Conservation (phyloP, 1,140 invertebrate species). For the Gonioctena quinquepunctata region DNA sequence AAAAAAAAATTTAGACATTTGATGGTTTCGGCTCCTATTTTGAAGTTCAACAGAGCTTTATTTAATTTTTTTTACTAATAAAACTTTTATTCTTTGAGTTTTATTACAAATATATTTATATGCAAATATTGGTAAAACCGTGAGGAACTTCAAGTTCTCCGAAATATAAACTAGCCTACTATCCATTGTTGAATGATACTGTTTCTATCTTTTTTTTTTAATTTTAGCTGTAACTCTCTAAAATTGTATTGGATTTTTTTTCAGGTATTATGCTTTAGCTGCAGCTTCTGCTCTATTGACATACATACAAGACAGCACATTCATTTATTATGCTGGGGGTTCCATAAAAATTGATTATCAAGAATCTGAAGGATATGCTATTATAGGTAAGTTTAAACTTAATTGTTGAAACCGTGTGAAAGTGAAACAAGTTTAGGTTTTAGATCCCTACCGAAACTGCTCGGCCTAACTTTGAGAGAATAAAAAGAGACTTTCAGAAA, state of each 20-base stretch:
- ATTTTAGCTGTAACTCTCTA: background rate
- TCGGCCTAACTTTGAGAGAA: no score
- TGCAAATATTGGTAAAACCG: no score
- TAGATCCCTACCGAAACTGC: no score
- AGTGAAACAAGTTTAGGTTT: no score
- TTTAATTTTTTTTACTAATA: no score
- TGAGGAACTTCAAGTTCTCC: background rate
- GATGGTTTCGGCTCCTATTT: no score
- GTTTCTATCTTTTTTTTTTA: background rate
- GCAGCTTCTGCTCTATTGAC: conserved; percentile 79
- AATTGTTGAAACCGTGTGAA: no score
- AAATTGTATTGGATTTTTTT: background rate
- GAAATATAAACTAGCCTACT: background rate
- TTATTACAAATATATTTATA: no score
- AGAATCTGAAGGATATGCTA: conserved; percentile 78
- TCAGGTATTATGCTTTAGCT: conserved; percentile 77
- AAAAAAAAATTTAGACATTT: no score
- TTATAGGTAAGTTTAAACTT: conserved; percentile 80
- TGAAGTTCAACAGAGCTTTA: no score
- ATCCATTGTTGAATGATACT: background rate
- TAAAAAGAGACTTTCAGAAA: no score
- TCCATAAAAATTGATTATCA: conserved; percentile 83
- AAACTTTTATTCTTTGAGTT: no score
- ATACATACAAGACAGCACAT: conserved; percentile 81
- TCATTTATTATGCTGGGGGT: conserved; percentile 73